phyloP scores from a whole-genome alignment of 2,113 vertebrate species.

The Nyctereutes procyonoides region DNA sequence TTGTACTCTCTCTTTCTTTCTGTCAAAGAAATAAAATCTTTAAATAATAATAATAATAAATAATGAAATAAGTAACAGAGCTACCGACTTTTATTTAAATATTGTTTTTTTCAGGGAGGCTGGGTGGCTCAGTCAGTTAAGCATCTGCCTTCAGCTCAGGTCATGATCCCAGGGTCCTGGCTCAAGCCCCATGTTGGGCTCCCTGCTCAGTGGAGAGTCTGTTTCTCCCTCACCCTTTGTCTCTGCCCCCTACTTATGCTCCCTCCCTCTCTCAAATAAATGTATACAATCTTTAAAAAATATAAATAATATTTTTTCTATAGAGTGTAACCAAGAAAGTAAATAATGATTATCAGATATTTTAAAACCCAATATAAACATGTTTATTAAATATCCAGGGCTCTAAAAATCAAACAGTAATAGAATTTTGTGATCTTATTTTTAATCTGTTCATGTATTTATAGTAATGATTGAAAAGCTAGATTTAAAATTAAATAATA shows the following conservation, averaged over 20 bases:
- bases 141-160: no score
- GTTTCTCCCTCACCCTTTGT: no score
- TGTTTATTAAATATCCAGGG: not conserved
- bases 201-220: no score
- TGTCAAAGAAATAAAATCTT: no score
- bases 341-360: not conserved
- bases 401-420: not conserved
- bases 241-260: no score
- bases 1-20: no score
- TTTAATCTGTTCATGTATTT: slow-evolving; percentile 38
- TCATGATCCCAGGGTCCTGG: no score
- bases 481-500: slow-evolving; percentile 43
- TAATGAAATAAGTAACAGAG: not conserved
- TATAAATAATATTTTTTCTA: not conserved
- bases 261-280: no score
- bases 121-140: no score
- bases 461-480: not conserved
- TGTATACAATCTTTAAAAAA: no score
- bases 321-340: not conserved
- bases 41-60: no score
- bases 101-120: not conserved
- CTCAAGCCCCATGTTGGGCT: no score
- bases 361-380: slow-evolving; percentile 15
- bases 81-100: slow-evolving; percentile 38
- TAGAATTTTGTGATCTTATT: not conserved